phyloP scores from a whole-genome alignment of 2,888 invertebrate genomes.

The Parnassius glacialis region DNA sequence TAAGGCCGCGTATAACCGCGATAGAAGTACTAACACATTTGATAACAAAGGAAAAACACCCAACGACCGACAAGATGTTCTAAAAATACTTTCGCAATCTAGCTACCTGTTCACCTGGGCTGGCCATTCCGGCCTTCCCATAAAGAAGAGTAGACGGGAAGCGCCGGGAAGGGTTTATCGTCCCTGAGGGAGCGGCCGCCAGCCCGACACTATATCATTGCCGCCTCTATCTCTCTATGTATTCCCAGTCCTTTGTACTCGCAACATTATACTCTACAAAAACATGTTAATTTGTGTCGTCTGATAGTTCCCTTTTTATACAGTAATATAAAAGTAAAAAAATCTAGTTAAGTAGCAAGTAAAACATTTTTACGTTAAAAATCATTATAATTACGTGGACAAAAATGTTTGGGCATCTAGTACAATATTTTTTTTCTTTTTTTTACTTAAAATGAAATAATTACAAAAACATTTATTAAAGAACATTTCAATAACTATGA shows the following conservation, averaged over 20 bases:
- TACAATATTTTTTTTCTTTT: conserved; percentile 6
- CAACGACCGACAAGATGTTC: conserved; percentile 76
- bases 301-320: conserved; percentile 25
- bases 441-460: conserved; percentile 9
- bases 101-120: conserved; percentile 78
- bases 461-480: too few species aligned
- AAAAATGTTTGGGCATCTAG: too few species aligned
- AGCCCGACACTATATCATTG: conserved; percentile 79
- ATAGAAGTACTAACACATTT: conserved; percentile 58
- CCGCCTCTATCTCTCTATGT: conserved; percentile 68
- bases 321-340: not conserved
- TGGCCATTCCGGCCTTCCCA: conserved; percentile 77
- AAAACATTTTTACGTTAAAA: not conserved
- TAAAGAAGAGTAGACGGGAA: conserved; percentile 80
- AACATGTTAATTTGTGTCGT: conserved; percentile 55
- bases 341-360: not conserved
- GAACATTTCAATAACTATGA: too few species aligned
- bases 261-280: conserved; percentile 57
- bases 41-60: conserved; percentile 78
- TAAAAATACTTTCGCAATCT: conserved; percentile 79
- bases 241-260: conserved; percentile 60
- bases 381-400: not conserved
- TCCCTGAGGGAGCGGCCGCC: conserved; percentile 73
- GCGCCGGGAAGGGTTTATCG: conserved; percentile 78
- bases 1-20: conserved; percentile 56